Conservation (phyloP, 2,113 vertebrate genomes). For the Poeciliopsis prolifica region DNA sequence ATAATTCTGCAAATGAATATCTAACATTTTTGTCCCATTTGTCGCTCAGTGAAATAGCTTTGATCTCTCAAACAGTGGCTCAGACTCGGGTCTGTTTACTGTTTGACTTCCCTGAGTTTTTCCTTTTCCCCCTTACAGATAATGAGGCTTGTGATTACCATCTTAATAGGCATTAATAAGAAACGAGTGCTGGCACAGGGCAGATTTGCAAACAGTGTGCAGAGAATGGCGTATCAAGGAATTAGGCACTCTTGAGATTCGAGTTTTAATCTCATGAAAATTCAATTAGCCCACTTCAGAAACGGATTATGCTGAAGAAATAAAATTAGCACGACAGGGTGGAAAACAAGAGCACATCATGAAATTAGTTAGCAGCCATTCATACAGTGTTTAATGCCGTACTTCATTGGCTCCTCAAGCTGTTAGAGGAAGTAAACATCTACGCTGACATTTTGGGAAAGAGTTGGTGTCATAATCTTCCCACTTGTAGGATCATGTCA, state of each 20-base stretch:
- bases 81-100: conserved; percentile 35
- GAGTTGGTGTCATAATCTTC: conserved; percentile 2
- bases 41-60: conserved; percentile 28
- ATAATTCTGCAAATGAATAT: conserved; percentile 33
- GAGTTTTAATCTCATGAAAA: conserved; percentile 62
- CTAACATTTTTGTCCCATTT: conserved; percentile 26
- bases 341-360: conserved; percentile 28
- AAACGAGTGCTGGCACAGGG: conserved; percentile 47
- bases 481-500: not conserved
- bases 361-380: conserved; percentile 11
- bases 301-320: conserved; percentile 55
- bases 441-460: conserved; percentile 10
- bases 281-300: conserved; percentile 59
- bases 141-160: conserved; percentile 59
- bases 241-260: conserved; percentile 44
- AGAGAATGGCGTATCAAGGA: conserved; percentile 48
- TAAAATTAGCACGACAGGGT: conserved; percentile 28
- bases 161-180: conserved; percentile 61
- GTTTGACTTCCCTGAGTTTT: conserved; percentile 23
- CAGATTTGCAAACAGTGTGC: conserved; percentile 55
- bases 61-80: conserved; percentile 43
- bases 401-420: not conserved
- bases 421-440: not conserved
- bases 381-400: not conserved
- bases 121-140: conserved; percentile 25